A percentile compares a stretch with the other conserved stretches of the same genome.
Evolutionary conservation across 1,140 invertebrate genomes (phyloP).

Genomic region (Danaus plexippus): DNA sequence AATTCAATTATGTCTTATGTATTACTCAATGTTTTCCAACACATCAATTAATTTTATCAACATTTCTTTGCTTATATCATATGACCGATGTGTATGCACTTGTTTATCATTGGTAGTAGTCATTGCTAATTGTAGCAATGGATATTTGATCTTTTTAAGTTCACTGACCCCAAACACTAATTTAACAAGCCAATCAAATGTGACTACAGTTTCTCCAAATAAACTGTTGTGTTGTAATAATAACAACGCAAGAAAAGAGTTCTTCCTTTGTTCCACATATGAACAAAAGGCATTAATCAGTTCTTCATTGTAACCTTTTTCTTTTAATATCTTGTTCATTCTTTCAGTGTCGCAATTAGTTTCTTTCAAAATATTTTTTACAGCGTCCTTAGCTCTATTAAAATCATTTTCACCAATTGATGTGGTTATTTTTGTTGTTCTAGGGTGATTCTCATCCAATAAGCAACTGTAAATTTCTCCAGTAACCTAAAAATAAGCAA

Average conservation of each 20-base stretch:
- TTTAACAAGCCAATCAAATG: conserved; percentile 56
- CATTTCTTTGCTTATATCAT: conserved; percentile 48
- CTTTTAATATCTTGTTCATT: conserved; percentile 20
- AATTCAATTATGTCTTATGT: not conserved
- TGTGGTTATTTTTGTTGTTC: too few species aligned
- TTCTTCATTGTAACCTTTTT: conserved; percentile 27
- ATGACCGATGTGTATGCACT: conserved; percentile 24
- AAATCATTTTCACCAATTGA: conserved; percentile 1
- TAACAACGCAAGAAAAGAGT: conserved; percentile 36
- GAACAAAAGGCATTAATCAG: conserved; percentile 28
- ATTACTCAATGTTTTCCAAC: conserved; percentile 31
- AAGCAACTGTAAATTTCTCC: conserved; percentile 8
- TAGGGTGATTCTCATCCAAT: not conserved
- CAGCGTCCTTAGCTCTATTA: conserved; percentile 27
- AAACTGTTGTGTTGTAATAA: conserved; percentile 42
- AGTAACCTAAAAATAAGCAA: conserved; percentile 11
- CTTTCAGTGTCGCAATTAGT: conserved; percentile 27
- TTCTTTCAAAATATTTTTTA: conserved; percentile 30
- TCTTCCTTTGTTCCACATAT: conserved; percentile 29
- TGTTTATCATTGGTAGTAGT: conserved; percentile 30
- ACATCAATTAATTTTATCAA: conserved; percentile 38
- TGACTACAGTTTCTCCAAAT: conserved; percentile 38
- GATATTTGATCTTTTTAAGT: conserved; percentile 45
- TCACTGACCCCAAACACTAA: conserved; percentile 54
- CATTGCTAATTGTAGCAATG: conserved; percentile 43